A percentile compares a stretch with the other conserved stretches of the same genome.
Conservation (phyloP, 1,140 invertebrate genomes). For the Scaptodrosophila lebanonensis region DNA sequence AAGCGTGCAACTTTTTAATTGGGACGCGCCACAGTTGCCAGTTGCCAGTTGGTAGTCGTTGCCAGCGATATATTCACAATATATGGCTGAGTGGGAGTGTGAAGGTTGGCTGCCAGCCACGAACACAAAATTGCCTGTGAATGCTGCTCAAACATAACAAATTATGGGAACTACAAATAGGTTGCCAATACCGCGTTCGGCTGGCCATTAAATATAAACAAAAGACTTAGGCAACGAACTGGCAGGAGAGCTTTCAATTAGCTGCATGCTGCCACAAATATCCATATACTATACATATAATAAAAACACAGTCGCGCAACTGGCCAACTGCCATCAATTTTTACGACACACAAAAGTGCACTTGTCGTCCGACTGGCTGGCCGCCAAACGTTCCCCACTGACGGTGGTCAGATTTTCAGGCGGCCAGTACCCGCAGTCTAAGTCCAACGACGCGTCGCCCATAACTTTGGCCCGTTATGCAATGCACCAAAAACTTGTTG, state of each 20-base stretch:
- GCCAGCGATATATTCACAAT: neutral
- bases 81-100: conserved; percentile 4
- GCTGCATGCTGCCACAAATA: too few relatives aligned
- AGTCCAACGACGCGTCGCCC: conserved; percentile 8
- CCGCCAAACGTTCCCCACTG: too few relatives aligned
- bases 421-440: too few relatives aligned
- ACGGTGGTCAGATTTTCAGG: too few relatives aligned
- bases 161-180: conserved; percentile 34
- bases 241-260: conserved; percentile 24
- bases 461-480: conserved; percentile 23
- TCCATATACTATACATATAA: too few relatives aligned
- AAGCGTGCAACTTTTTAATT: conserved; percentile 60
- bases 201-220: too few relatives aligned
- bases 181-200: too few relatives aligned
- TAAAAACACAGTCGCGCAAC: too few relatives aligned
- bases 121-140: conserved; percentile 32
- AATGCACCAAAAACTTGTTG: conserved; percentile 46
- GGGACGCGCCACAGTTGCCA: conserved; percentile 35
- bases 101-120: conserved; percentile 15
- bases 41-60: conserved; percentile 14
- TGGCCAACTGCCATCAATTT: too few relatives aligned
- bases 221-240: conserved; percentile 44
- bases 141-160: conserved; percentile 38
- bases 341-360: too few relatives aligned
- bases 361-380: too few relatives aligned